Evolutionary conservation across 1,140 invertebrate species (phyloP).

Genomic region (Plectrocnemia conspersa): DNA sequence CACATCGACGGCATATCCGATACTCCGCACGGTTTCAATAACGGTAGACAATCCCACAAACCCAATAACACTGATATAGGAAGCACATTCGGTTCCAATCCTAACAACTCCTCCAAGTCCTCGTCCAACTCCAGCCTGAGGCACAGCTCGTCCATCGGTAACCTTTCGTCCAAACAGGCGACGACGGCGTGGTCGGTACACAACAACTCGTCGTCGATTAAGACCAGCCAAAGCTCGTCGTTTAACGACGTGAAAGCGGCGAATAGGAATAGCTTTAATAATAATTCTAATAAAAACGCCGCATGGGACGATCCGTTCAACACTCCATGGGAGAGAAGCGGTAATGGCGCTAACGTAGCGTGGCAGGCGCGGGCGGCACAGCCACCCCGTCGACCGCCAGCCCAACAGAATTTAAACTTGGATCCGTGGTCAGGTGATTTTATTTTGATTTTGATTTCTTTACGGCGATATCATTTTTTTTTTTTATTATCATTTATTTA

Average conservation of each 20-base stretch:
- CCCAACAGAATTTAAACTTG: constrained; percentile 30
- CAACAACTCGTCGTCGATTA: constrained; percentile 17
- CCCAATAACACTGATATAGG: constrained; percentile 14
- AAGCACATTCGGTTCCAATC: constrained; percentile 42
- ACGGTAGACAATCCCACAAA: constrained; percentile 43
- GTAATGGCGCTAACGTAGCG: constrained; percentile 12
- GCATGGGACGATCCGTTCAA: constrained; percentile 26
- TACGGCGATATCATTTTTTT: no score
- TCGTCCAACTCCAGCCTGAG: constrained; percentile 34
- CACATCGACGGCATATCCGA: constrained; percentile 65
- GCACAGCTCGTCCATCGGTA: constrained; percentile 44
- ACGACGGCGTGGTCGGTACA: constrained; percentile 26
- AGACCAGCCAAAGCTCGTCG: constrained; percentile 22
- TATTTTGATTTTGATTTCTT: constrained; percentile 38
- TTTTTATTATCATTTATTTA: constrained; percentile 24
- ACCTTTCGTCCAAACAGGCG: constrained; percentile 36
- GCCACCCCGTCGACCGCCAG: constrained; percentile 23
- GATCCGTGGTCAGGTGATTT: constrained; percentile 53
- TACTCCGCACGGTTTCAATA: constrained; percentile 42
- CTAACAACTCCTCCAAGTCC: constrained; percentile 40
- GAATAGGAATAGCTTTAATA: constrained; percentile 25
- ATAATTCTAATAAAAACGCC: no score
- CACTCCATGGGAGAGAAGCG: constrained; percentile 25
- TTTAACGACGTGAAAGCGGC: constrained; percentile 34
- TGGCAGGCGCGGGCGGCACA: constrained; percentile 19